Evolutionary conservation across 2,113 vertebrate species (phyloP).

Genomic region (Urocolius indicus): DNA sequence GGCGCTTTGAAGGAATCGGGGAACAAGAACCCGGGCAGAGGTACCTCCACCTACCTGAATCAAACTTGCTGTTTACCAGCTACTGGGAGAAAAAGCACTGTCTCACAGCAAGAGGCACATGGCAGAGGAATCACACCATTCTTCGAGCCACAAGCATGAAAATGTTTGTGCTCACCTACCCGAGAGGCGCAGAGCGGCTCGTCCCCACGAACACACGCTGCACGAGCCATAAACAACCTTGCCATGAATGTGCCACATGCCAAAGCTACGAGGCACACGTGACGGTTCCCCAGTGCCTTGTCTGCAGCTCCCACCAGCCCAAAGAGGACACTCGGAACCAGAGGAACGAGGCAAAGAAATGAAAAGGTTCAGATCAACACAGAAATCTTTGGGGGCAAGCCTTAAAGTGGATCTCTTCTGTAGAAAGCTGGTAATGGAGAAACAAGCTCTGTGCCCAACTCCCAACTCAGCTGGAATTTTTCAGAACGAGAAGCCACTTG

Average conservation of each 20-base stretch:
- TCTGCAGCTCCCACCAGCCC: background rate
- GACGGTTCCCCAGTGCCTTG: background rate
- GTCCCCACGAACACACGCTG: background rate
- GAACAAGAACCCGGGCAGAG: background rate
- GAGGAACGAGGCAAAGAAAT: background rate
- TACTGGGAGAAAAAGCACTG: background rate
- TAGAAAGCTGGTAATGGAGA: background rate
- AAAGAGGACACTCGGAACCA: background rate
- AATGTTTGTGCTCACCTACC: background rate
- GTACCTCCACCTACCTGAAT: background rate
- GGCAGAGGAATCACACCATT: background rate
- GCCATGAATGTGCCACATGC: background rate
- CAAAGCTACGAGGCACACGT: background rate
- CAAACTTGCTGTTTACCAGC: slow-evolving; percentile 7
- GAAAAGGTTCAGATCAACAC: background rate
- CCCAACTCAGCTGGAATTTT: slow-evolving; percentile 42
- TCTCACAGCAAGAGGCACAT: background rate
- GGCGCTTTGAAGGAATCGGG: background rate
- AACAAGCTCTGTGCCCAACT: slow-evolving; percentile 3
- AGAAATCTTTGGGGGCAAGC: background rate
- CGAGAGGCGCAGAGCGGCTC: background rate
- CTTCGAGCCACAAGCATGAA: background rate
- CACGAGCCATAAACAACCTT: background rate
- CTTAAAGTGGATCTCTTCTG: background rate
- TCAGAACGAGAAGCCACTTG: background rate